Evolutionary conservation across 2,888 invertebrate genomes (phyloP).

Genomic region (Hydroisotoma schaefferi): DNA sequence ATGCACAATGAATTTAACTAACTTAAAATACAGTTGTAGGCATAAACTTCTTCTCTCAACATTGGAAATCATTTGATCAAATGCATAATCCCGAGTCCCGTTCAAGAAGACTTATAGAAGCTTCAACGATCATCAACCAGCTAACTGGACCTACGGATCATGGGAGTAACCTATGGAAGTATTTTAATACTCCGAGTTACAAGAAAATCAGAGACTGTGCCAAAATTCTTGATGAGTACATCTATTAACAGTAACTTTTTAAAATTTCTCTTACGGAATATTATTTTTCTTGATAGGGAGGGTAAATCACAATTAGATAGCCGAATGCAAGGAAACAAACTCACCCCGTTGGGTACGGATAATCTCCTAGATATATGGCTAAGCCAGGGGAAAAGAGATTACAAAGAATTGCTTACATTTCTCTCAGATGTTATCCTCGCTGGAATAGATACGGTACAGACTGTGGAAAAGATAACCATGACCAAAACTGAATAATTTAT

Average conservation of each 20-base stretch:
- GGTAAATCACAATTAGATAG: slow-evolving; percentile 6
- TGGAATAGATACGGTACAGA: slow-evolving; percentile 73
- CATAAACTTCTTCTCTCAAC: slow-evolving; percentile 27
- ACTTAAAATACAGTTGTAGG: slow-evolving; percentile 29
- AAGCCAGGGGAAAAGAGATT: slow-evolving; percentile 64
- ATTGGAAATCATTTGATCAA: slow-evolving; percentile 24
- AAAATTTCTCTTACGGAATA: too few relatives aligned
- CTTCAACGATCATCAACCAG: slow-evolving; percentile 71
- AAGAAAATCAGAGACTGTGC: slow-evolving; percentile 66
- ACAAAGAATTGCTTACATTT: slow-evolving; percentile 77
- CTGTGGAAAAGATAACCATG: not conserved
- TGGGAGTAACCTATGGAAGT: slow-evolving; percentile 66
- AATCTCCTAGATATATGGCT: slow-evolving; percentile 66
- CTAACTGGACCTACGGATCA: slow-evolving; percentile 67
- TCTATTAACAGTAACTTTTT: too few relatives aligned
- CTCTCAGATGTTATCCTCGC: slow-evolving; percentile 79
- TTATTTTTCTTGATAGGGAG: slow-evolving; percentile 19
- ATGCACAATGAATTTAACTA: not conserved
- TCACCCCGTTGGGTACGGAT: not conserved
- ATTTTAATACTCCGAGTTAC: slow-evolving; percentile 69
- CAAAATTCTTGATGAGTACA: slow-evolving; percentile 67
- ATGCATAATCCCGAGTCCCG: slow-evolving; percentile 58
- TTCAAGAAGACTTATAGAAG: slow-evolving; percentile 65
- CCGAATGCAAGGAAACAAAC: not conserved
- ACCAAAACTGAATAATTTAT: not conserved